Base-by-base conservation (phyloP, 2,888 invertebrate species). In the Calameuta pallipes region DNA sequence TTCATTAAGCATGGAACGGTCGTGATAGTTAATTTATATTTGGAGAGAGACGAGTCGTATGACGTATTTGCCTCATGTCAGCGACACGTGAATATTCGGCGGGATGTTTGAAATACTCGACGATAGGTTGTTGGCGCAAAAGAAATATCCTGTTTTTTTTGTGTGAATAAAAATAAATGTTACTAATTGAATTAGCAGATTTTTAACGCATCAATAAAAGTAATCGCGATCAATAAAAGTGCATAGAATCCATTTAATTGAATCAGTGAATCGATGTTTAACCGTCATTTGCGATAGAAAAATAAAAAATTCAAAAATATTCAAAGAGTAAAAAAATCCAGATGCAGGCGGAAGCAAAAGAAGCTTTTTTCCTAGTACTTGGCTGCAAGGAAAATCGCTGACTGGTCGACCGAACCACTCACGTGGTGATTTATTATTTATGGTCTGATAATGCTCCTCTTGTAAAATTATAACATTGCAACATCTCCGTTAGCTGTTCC, bases 371-470 rank as follows among this genome's bases (percentile, higher is more conserved):
- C 81, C 77, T 73, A n/a, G 75, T 34, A 56, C 23, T 69, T 73
- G 79, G 79, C 76, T 73, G 76, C 77, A 80, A 73, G 80, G 82
- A 82, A 86, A 86, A 82, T 83, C 80, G 84, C 85, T 86, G 85
- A 86, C 83, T 84, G 31, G 78, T 78, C 80, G 79, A 79, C 81
- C 78, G 74, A 80, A 79, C 80, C 80, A 80, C 82, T 80, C 78
- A 69, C 77, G 75, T 69, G 73, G 75, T 79, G 80, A 81, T 82
- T 81, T 80, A 82, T 82, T 82, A 81, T 82, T 82, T 82, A 82
- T 80, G 81, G 30, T 77, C 76, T 73, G 79, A 79, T 78, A 74
- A 75, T 77, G 56, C 76, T 70, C 78, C 78, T 78, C 78, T 80
- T 74, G 11, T 23, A n/a, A 74, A 74, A 35, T 74, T 70, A 75